Percentiles rank a stretch among this genome's conserved stretches.
Evolutionary conservation across 1,140 invertebrate species (phyloP).

Genomic region (Platorchestia sp.): DNA sequence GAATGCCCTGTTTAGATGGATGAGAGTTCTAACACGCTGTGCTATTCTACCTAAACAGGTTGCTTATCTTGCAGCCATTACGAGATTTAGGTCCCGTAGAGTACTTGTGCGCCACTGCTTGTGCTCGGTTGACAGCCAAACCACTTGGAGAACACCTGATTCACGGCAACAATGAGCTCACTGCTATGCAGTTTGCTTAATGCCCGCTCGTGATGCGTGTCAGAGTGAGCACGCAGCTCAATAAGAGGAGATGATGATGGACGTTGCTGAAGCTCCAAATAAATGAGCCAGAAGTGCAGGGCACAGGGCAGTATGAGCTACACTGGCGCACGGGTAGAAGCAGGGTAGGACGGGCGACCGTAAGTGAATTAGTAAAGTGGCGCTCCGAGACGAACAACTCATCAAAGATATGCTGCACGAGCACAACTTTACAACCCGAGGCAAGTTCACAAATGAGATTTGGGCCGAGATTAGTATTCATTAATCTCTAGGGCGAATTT

Average conservation of each 20-base stretch:
- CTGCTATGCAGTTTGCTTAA: not conserved
- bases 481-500: conserved; percentile 31
- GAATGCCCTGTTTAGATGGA: not conserved
- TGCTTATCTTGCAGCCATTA: not conserved
- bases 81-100: not conserved
- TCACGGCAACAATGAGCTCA: not conserved
- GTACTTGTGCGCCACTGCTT: not conserved
- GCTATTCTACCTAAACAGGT: not conserved
- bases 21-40: not conserved
- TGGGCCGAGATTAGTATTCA: conserved; percentile 31
- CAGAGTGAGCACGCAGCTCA: not conserved
- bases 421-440: not conserved
- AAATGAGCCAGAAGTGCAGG: not conserved
- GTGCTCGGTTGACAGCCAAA: not conserved
- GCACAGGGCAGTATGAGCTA: not conserved
- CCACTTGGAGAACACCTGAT: not conserved
- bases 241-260: not conserved
- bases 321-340: not conserved
- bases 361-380: conserved; percentile 1
- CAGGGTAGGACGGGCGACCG: not conserved
- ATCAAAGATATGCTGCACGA: conserved; percentile 1
- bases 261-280: not conserved
- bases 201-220: not conserved
- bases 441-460: conserved; percentile 46
- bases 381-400: not conserved